Evolutionary conservation across 2,797 vertebrate genomes (phyloP), one percentile per base, ranked within the genome.

Genomic region (Peromyscus nudipes): DNA sequence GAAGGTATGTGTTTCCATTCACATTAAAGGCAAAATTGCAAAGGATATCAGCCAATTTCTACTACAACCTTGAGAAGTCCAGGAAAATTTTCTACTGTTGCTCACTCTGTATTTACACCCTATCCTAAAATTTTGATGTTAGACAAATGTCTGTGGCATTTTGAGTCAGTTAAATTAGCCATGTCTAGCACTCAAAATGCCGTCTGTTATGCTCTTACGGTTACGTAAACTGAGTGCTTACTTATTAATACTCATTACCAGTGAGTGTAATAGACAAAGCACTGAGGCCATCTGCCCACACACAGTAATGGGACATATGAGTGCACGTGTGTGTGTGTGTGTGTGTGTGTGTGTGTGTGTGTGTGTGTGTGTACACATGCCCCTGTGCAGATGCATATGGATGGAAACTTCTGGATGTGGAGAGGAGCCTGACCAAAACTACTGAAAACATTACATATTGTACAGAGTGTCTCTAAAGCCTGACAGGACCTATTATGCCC

Each of bases 1-100:
- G 94, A 93, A 96, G 67, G 55, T 93, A 89, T 96, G 93, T 95
- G 80, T 93, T 98, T 95, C 95, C 93, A 91, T 93, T 62, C n/a
- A 25, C 67, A 89, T 91, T 92, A 81, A 95, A 92, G 93, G 62
- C 80, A 95, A 52, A 97, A 96, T 86, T 95, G 73, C 94, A 64
- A 62, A 96, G 62, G 55, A 82, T 46, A 75, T 52, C 92, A 34
- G 16, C 81, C 80, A 92, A 60, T 89, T 95, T 96, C 81, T 90
- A 10, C 73, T 71, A 96, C 17, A 60, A 96, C 94, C 75, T 91
- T 83, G 62, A 95, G 64, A 96, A 84, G 65, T 88, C 49, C 62
- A 64, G 91, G 91, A 97, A 94, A 94, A 31, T 89, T 91, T 86
- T 95, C 37, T 12, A 21, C 73, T 71, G 23, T 34, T 86, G 34